Conservation (phyloP, 2,113 vertebrate species). For the Scytalopus superciliaris region DNA sequence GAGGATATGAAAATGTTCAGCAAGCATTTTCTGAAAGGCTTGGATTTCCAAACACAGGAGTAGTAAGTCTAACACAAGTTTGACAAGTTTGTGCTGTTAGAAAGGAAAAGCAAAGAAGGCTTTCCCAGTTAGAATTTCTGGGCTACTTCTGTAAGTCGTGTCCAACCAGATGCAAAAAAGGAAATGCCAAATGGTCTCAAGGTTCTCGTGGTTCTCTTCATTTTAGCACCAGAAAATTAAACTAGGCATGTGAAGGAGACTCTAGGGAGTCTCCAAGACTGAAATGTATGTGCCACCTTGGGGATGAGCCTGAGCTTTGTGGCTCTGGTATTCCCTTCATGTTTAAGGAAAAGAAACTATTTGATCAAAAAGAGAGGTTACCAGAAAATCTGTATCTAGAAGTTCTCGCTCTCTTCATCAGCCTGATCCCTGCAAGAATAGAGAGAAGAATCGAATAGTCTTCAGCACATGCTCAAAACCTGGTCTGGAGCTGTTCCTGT, state of each 20-base stretch:
- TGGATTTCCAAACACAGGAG: background rate
- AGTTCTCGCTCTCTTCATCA: background rate
- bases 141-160: background rate
- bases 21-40: background rate
- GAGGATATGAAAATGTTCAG: background rate
- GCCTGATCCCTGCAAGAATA: background rate
- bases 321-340: background rate
- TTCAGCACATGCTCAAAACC: background rate
- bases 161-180: background rate
- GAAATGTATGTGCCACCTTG: background rate
- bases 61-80: background rate
- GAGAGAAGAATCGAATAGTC: background rate
- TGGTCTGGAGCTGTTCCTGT: background rate
- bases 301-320: background rate
- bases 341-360: background rate
- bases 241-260: background rate
- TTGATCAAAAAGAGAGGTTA: background rate
- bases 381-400: background rate
- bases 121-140: background rate
- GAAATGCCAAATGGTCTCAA: background rate
- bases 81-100: background rate
- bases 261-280: background rate
- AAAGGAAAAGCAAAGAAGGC: background rate
- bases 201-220: background rate
- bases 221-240: background rate